phyloP scores from a whole-genome alignment of 2,888 invertebrate genomes.

The Tribolium freemani region DNA sequence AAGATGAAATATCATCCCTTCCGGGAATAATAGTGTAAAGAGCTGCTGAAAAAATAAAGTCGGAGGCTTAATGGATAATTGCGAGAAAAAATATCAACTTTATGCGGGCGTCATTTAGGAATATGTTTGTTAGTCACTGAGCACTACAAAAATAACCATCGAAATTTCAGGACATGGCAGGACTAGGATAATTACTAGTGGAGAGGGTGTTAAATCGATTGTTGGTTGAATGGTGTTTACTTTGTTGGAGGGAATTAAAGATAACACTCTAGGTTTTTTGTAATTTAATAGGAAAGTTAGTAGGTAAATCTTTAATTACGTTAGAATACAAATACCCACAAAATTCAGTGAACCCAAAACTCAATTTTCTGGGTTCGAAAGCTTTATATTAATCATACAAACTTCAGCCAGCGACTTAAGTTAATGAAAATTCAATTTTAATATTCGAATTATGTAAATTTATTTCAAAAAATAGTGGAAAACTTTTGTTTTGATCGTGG shows the following conservation, averaged over 20 bases:
- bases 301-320: constrained; percentile 22
- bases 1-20: constrained; percentile 32
- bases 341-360: constrained; percentile 25
- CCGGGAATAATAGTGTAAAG: constrained; percentile 10
- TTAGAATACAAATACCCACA: constrained; percentile 19
- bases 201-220: too few species aligned
- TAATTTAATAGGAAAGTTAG: not conserved
- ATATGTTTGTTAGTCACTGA: not conserved
- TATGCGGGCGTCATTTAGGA: not conserved
- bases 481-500: constrained; percentile 1
- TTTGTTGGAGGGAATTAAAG: not conserved
- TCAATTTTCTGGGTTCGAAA: constrained; percentile 35
- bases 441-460: constrained; percentile 21
- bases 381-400: constrained; percentile 36
- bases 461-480: constrained; percentile 7
- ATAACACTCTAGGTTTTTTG: constrained; percentile 9
- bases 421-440: constrained; percentile 28
- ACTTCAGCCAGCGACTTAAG: constrained; percentile 8
- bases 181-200: too few species aligned
- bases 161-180: too few species aligned
- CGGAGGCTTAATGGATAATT: constrained; percentile 2
- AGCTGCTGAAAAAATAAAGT: constrained; percentile 19
- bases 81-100: constrained; percentile 1
- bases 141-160: not conserved
- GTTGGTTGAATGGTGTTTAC: not conserved